phyloP scores from a whole-genome alignment of 2,888 invertebrate genomes.

The Scaptomyza tumidula region DNA sequence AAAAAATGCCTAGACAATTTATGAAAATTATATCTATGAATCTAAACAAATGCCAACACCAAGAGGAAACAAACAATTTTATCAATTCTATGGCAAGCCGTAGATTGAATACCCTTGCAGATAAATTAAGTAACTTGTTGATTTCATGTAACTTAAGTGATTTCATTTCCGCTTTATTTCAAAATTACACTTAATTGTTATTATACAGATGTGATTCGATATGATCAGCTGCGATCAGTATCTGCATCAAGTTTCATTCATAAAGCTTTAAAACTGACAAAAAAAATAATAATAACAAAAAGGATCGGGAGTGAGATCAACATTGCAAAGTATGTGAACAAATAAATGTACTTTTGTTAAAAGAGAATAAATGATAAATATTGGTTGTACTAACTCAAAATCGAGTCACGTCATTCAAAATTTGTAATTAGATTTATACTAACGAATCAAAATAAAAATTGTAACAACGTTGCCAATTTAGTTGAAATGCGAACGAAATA shows the following conservation, averaged over 20 bases:
- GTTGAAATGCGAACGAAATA: constrained; percentile 35
- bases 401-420: constrained; percentile 33
- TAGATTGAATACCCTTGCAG: constrained; percentile 37
- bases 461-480: constrained; percentile 72
- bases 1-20: constrained; percentile 71
- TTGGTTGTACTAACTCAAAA: constrained; percentile 71
- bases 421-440: constrained; percentile 38
- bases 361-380: constrained; percentile 41
- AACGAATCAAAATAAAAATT: constrained; percentile 26
- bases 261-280: constrained; percentile 32
- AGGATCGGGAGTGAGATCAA: constrained; percentile 1
- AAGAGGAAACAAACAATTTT: constrained; percentile 15
- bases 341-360: background rate
- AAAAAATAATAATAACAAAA: background rate
- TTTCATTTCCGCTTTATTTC: constrained; percentile 7
- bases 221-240: constrained; percentile 4
- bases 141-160: too few relatives aligned
- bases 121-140: constrained; percentile 1
- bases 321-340: constrained; percentile 6
- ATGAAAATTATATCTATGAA: constrained; percentile 43
- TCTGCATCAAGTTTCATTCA: constrained; percentile 10
- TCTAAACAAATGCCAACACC: constrained; percentile 18
- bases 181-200: constrained; percentile 2
- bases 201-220: constrained; percentile 16
- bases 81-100: constrained; percentile 33